These are phyloP conservation scores for Uloborus diversus DNA, from an alignment of 1,140 invertebrate genomes.

Conservation along the genomic window DNA sequence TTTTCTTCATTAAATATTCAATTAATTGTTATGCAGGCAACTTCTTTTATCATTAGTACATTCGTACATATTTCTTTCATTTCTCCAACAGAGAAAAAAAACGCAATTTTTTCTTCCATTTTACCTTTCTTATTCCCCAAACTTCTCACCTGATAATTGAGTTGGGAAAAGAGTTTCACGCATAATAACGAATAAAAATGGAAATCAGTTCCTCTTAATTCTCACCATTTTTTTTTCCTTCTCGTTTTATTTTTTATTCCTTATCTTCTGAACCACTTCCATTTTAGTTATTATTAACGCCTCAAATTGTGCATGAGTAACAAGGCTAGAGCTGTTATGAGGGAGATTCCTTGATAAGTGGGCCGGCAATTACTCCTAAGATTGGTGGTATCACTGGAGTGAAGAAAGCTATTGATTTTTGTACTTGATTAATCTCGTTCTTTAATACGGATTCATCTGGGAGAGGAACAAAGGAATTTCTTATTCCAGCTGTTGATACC, in stretches of 20 bases:
- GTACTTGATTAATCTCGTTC: background rate
- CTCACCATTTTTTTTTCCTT: background rate
- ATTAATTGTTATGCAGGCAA: too few species aligned
- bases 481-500: too few species aligned
- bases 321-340: background rate
- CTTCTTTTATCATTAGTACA: too few species aligned
- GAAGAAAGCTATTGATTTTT: background rate
- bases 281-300: conserved; percentile 22
- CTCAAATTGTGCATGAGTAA: conserved; percentile 9
- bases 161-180: conserved; percentile 9
- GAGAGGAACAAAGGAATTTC: too few species aligned
- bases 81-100: too few species aligned
- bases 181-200: conserved; percentile 37
- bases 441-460: background rate
- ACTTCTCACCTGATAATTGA: conserved; percentile 22
- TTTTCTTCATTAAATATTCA: too few species aligned
- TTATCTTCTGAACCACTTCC: background rate
- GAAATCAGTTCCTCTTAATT: conserved; percentile 31
- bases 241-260: background rate
- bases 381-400: conserved; percentile 3
- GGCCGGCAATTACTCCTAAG: background rate
- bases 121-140: too few species aligned
- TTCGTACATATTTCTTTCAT: too few species aligned
- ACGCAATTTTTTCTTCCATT: too few species aligned
- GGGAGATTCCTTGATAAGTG: background rate